Conservation (phyloP, 2,797 vertebrate genomes). For the Enteromius argenteus region DNA sequence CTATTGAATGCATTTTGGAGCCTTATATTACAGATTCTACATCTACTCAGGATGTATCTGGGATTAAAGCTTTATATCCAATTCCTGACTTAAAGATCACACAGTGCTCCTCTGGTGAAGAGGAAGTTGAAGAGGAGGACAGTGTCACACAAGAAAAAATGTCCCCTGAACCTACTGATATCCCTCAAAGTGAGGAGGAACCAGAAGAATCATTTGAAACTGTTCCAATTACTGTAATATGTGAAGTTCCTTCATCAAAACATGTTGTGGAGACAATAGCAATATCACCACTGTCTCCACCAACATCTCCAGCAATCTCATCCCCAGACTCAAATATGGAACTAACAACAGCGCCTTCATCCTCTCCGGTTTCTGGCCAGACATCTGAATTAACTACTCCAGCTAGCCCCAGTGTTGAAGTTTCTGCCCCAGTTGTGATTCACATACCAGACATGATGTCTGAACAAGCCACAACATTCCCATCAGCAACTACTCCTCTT, state of each 20-base stretch:
- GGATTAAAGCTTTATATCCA: slow-evolving; percentile 85
- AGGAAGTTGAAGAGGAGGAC: slow-evolving; percentile 88
- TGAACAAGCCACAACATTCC: slow-evolving; percentile 60
- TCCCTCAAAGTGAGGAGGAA: slow-evolving; percentile 74
- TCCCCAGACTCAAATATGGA: slow-evolving; percentile 47
- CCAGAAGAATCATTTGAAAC: slow-evolving; percentile 68
- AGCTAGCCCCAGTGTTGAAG: slow-evolving; percentile 26
- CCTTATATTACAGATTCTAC: slow-evolving; percentile 75
- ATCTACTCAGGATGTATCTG: slow-evolving; percentile 79
- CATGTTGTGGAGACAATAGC: slow-evolving; percentile 73
- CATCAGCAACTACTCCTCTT: slow-evolving; percentile 59
- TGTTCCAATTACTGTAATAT: slow-evolving; percentile 74
- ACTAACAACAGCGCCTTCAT: background rate
- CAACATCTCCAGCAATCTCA: slow-evolving; percentile 27
- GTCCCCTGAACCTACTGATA: slow-evolving; percentile 74
- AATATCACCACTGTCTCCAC: slow-evolving; percentile 41
- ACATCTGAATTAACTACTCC: slow-evolving; percentile 28
- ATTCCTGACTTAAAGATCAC: slow-evolving; percentile 99
- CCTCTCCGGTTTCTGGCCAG: slow-evolving; percentile 35
- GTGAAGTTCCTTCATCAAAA: slow-evolving; percentile 78
- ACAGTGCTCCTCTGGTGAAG: slow-evolving; percentile 95
- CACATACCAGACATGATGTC: slow-evolving; percentile 41
- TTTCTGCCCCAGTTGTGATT: slow-evolving; percentile 47
- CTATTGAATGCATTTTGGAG: slow-evolving; percentile 54
- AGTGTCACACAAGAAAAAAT: slow-evolving; percentile 85